Base-by-base conservation (phyloP, 2,888 invertebrate genomes). In the Mongoloraphidia duomilia region DNA sequence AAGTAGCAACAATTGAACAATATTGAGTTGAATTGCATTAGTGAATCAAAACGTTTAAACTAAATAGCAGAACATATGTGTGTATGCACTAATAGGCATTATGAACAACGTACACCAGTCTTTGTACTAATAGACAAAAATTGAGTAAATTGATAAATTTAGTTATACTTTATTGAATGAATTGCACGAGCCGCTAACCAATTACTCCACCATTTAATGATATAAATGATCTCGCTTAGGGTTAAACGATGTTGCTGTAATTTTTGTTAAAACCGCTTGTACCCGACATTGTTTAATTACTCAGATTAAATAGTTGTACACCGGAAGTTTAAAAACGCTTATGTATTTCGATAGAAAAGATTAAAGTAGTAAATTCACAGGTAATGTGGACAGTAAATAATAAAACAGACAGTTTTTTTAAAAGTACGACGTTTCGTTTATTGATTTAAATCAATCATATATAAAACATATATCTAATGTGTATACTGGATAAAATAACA, bases 131-230 rank as follows among this genome's bases (percentile, higher is more conserved):
- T 68, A 65, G 68, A 67, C 67, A 67, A 69, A 68, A 68, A 69
- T 69, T 69, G 67, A 67, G 68, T 69, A 69, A 69, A 69, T 69
- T 69, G 68, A 68, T 68, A 68, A 67, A 68, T 68, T 67, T 68
- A 68, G 63, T 65, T 66, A 64, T 47, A 43, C 34, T 37, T 13
- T 35, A 43, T 48, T 48, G 43, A 48, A 43, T 43, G 36, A 43
- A 48, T 48, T 48, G 48, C 38, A 37, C 26, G 26, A 26, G 26
- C 35, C 44, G 13, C 44, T 12, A 42, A 26, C 10, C 33, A 42
- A 13, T 42, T 26, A 26, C 26, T 26, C 33, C 33, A 17, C 17
- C 33, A 33, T 47, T 44, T n/a, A 12, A 13, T 26, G n/a, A n/a
- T 26, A n/a, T 26, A 42, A 14, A 26, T 42, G 12, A 42, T 42